Evolutionary conservation across 2,113 vertebrate species (phyloP).

Genomic region (Steatornis caripensis): DNA sequence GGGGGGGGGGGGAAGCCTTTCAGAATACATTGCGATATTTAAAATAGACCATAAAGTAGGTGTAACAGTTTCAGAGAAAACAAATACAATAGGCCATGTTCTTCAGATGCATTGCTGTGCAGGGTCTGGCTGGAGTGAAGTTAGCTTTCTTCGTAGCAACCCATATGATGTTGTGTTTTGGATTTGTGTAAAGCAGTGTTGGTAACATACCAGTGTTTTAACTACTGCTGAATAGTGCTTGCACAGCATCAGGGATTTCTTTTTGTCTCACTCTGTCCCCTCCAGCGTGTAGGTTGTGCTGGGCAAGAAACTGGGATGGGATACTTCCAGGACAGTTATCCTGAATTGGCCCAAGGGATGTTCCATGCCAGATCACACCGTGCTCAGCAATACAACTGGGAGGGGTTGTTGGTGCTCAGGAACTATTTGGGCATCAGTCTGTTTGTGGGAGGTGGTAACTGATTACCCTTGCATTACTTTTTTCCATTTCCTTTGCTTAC

Average conservation of each 20-base stretch:
- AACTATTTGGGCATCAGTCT: rapidly evolving
- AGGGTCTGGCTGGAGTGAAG: not conserved
- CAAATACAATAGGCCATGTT: not conserved
- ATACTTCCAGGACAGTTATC: not conserved
- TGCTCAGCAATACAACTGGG: not conserved
- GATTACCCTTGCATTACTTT: not conserved
- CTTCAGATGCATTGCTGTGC: not conserved
- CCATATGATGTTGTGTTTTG: rapidly evolving
- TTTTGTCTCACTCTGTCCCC: not conserved
- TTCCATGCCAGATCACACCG: not conserved
- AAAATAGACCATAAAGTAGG: not conserved
- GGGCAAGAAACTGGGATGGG: not conserved
- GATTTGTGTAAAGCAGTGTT: not conserved
- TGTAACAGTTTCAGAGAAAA: not conserved
- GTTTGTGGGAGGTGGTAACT: not conserved
- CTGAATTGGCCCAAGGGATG: not conserved
- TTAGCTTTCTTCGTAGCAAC: not conserved
- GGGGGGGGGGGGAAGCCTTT: no score
- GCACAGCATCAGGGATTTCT: not conserved
- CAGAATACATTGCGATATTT: not conserved
- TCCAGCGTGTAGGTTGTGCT: not conserved
- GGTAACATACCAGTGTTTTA: not conserved
- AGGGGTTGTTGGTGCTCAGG: not conserved
- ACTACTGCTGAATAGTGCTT: not conserved
- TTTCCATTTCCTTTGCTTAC: not conserved